Conservation (phyloP, 2,113 vertebrate genomes). For the Aspidoscelis tigris region DNA sequence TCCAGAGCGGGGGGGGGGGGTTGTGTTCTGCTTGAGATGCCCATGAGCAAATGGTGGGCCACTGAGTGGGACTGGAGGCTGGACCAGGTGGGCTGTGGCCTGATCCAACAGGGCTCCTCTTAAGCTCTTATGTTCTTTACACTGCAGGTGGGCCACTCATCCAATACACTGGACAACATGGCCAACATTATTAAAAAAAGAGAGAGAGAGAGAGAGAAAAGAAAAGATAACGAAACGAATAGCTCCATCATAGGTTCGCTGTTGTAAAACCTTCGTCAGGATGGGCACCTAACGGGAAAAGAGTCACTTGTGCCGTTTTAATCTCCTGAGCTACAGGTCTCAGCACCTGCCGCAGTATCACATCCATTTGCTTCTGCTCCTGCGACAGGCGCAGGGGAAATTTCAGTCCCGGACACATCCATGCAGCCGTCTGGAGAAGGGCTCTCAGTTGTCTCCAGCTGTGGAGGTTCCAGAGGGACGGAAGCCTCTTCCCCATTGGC, state of each 20-base stretch:
- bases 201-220: too few species aligned
- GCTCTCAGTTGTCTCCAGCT: background rate
- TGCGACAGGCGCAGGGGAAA: rapidly evolving
- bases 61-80: too few species aligned
- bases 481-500: slow-evolving; percentile 5
- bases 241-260: background rate
- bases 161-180: background rate
- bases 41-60: too few species aligned
- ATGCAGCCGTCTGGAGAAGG: slow-evolving; percentile 1
- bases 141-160: background rate
- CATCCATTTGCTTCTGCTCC: rapidly evolving
- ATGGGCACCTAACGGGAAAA: background rate
- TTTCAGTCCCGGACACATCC: background rate
- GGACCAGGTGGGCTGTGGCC: too few species aligned
- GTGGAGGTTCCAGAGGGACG: background rate
- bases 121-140: background rate
- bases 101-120: too few species aligned
- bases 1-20: too few species aligned
- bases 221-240: background rate
- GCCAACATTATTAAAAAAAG: background rate
- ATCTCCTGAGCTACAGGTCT: rapidly evolving
- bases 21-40: too few species aligned
- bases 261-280: background rate
- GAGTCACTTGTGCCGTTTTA: background rate
- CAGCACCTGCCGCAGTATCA: rapidly evolving